Evolutionary conservation across 37 sponge, comb jelly and placozoan genomes (phyloP).

Genomic region (Ephydatia muelleri): DNA sequence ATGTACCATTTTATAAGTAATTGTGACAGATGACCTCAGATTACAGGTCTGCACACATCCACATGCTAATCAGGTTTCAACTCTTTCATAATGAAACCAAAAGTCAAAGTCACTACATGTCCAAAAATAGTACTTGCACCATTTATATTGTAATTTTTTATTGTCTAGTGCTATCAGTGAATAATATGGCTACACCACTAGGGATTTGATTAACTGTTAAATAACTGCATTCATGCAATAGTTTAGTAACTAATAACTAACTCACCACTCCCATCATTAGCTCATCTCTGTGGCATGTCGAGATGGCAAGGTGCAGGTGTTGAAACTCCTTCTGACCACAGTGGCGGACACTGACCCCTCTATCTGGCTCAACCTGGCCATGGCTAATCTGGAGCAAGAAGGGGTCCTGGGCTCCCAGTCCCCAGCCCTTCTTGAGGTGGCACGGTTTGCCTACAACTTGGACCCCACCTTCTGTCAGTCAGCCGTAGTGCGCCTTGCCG

Average conservation of each 20-base stretch:
- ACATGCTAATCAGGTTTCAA: too few relatives aligned
- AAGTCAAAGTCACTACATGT: too few relatives aligned
- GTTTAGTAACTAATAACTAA: background rate
- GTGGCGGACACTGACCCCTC: constrained; percentile 10
- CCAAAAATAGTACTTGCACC: too few relatives aligned
- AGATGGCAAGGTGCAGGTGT: constrained; percentile 32
- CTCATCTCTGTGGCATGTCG: constrained; percentile 37
- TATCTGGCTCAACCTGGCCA: constrained; percentile 14
- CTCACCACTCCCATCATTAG: background rate
- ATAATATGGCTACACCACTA: too few relatives aligned
- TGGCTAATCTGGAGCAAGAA: constrained; percentile 22
- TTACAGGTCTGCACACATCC: too few relatives aligned
- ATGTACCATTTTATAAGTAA: too few relatives aligned
- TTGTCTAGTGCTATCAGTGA: too few relatives aligned
- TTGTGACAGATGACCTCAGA: too few relatives aligned
- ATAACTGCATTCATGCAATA: too few relatives aligned
- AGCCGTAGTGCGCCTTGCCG: constrained; percentile 6
- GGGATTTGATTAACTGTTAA: too few relatives aligned
- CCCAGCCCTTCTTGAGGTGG: constrained; percentile 6
- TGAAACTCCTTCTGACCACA: constrained; percentile 43
- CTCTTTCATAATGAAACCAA: too few relatives aligned
- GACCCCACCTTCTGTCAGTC: constrained; percentile 28
- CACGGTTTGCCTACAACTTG: constrained; percentile 23
- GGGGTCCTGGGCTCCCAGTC: background rate
- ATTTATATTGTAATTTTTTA: too few relatives aligned